Conservation (phyloP, 1,140 invertebrate genomes). For the Drosophila dunni region DNA sequence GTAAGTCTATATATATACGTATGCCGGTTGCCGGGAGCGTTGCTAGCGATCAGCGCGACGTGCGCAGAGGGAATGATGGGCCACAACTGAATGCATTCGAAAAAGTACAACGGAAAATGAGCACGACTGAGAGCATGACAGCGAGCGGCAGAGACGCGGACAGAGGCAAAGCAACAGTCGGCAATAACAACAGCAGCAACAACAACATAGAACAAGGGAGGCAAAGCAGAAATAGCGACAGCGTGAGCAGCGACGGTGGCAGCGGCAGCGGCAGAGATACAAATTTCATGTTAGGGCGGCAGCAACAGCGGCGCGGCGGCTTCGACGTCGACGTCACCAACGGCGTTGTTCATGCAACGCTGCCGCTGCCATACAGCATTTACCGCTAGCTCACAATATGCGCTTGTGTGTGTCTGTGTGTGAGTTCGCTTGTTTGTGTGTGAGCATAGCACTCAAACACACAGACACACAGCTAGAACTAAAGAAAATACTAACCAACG, state of each 20-base stretch:
- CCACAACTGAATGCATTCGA: constrained; percentile 75
- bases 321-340: constrained; percentile 42
- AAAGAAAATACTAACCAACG: constrained; percentile 40
- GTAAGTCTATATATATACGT: background rate
- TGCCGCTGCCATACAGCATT: constrained; percentile 56
- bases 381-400: constrained; percentile 73
- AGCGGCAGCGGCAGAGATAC: constrained; percentile 65
- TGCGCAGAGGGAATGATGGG: constrained; percentile 81
- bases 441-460: constrained; percentile 42
- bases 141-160: constrained; percentile 27
- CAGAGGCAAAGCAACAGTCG: constrained; percentile 54
- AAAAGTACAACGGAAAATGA: constrained; percentile 81
- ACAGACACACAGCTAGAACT: constrained; percentile 35
- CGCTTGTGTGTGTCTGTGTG: constrained; percentile 35
- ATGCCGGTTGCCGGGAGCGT: constrained; percentile 47
- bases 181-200: constrained; percentile 21
- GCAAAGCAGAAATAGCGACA: constrained; percentile 23
- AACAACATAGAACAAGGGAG: constrained; percentile 13
- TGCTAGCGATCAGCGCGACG: constrained; percentile 80
- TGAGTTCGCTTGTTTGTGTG: constrained; percentile 10
- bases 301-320: constrained; percentile 25
- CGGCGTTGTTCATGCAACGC: constrained; percentile 63
- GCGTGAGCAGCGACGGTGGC: constrained; percentile 30
- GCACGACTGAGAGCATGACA: constrained; percentile 46
- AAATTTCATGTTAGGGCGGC: constrained; percentile 64